Evolutionary conservation across 2,113 vertebrate genomes (phyloP), one percentile per base, ranked within the genome.

Genomic region (Oreotragus oreotragus): DNA sequence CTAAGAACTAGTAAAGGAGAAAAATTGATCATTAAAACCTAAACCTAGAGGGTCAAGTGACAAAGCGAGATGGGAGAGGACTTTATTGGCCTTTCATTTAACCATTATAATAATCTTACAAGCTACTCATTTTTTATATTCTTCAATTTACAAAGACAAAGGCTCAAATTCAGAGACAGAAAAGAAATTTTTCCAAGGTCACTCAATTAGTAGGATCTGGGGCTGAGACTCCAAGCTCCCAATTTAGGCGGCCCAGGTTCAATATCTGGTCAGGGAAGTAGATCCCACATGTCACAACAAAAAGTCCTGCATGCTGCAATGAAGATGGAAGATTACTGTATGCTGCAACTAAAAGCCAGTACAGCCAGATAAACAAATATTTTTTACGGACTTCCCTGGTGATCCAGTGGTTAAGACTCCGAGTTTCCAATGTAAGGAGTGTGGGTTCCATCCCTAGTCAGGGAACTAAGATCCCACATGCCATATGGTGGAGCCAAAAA

Each of bases 341-440:
- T 76, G 39, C 70, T 0, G 0, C 36, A 76, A 76, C 12, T 43
- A 27, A 76, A 43, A 39, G 11, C 70, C 70, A 14, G 23, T 27
- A 25, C 23, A 43, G 23, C 70, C 70, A 76, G 43, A 43, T 76
- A 43, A 43, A 27, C 12, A 76, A 27, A 43, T 76, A 25, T 25
- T 73, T 43, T 73, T 73, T 36, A 70, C 0, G 0, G 64, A 23
- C 64, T 70, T 70, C 64, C 33, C 9, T 70, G 64, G 64, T 36
- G n/a, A 70, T 70, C n/a, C 19, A 70, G 9, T 36, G 64, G 64
- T 36, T 70, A 70, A 36, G n/a, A 70, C 64, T 36, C 64, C 0
- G 0, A 70, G 64, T 70, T 70, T 36, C 64, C n/a, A 36, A 12
- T 12, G 64, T 36, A 70, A 19, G 9, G 64, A 70, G 19, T 70